Evolutionary conservation across 2,888 invertebrate genomes (phyloP).

Genomic region (Stenolophus ochropezus): DNA sequence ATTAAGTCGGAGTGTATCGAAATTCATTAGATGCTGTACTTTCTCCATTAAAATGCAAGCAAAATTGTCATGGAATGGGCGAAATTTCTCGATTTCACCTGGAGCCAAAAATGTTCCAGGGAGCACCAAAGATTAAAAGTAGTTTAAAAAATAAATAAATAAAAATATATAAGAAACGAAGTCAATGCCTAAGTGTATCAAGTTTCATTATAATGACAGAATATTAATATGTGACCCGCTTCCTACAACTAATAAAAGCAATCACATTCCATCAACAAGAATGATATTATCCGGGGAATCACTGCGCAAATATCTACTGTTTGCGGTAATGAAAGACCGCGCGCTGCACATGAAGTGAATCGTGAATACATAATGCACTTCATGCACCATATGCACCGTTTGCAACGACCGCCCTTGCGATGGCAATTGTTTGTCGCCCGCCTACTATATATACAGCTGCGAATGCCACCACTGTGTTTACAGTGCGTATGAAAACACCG

Average conservation of each 20-base stretch:
- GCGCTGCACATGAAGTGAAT: constrained; percentile 42
- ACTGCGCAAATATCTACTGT: constrained; percentile 45
- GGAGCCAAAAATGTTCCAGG: no score
- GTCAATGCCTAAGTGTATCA: not conserved
- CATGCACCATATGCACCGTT: constrained; percentile 50
- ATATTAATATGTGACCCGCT: not conserved
- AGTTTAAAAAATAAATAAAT: no score
- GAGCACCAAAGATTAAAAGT: no score
- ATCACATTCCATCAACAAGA: not conserved
- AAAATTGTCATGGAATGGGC: no score
- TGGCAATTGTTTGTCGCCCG: constrained; percentile 46
- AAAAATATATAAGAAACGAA: not conserved
- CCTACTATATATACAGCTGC: constrained; percentile 38
- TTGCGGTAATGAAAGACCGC: constrained; percentile 21
- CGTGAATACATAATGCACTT: constrained; percentile 47
- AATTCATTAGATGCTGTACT: no score
- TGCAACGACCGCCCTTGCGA: constrained; percentile 37
- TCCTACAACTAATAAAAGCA: not conserved
- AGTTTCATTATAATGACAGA: not conserved
- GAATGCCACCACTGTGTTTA: constrained; percentile 40
- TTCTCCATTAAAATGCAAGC: no score
- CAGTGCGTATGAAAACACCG: constrained; percentile 4
- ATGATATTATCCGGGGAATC: constrained; percentile 2
- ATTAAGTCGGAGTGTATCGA: no score
- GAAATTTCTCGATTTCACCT: no score